Conservation (phyloP, 2,113 vertebrate genomes). For the Corythaixoides concolor region DNA sequence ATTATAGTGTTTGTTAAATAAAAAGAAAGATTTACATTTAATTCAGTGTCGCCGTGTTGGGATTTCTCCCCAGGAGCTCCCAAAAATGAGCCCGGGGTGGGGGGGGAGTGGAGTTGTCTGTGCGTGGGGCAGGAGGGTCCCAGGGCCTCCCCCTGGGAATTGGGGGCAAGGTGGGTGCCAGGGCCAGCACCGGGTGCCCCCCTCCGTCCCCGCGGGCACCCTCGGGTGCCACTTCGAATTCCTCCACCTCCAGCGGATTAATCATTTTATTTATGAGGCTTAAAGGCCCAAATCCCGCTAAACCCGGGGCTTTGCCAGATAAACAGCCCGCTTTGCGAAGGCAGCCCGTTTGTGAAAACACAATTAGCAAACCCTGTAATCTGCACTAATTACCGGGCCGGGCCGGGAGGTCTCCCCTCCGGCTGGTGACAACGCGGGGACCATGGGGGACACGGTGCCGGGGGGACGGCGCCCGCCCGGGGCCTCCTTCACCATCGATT, state of each 20-base stretch:
- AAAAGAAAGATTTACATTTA: constrained; percentile 76
- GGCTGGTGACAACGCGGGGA: background rate
- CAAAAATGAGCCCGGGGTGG: background rate
- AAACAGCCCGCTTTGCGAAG: constrained; percentile 68
- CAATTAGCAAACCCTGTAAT: constrained; percentile 72
- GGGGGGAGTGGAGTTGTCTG: too few relatives aligned
- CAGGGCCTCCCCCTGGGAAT: background rate
- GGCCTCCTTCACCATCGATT: constrained; percentile 82
- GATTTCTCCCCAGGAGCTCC: background rate
- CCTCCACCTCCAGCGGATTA: constrained; percentile 68
- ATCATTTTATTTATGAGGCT: constrained; percentile 73
- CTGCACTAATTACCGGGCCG: constrained; percentile 46
- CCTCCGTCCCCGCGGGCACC: background rate
- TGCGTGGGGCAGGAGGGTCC: background rate
- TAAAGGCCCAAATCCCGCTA: constrained; percentile 67
- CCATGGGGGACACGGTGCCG: background rate
- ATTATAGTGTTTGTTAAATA: constrained; percentile 79
- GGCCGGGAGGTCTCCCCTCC: background rate
- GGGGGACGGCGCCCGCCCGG: background rate
- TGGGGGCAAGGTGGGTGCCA: background rate
- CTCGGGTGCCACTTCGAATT: constrained; percentile 34
- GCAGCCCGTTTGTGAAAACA: constrained; percentile 68
- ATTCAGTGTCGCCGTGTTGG: background rate
- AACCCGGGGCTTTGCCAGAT: constrained; percentile 67
- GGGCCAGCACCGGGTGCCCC: too few relatives aligned